A percentile compares a stretch with the other conserved stretches of the same genome.
phyloP scores from a whole-genome alignment of 2,888 invertebrate species.

The Blera fallax region DNA sequence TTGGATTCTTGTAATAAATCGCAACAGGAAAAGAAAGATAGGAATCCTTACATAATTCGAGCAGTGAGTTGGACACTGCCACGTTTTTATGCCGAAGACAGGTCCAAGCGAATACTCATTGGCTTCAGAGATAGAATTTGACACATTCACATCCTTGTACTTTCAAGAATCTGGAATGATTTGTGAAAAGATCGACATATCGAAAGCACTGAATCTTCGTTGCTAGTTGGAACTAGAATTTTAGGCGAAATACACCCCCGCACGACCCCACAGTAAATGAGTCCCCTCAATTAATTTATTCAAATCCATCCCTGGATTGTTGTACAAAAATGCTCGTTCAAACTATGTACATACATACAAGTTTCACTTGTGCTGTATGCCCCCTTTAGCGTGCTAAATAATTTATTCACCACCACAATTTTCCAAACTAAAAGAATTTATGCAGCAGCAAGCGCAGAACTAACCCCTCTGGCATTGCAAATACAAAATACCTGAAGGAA shows the following conservation, averaged over 20 bases:
- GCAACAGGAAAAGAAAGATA: too few species aligned
- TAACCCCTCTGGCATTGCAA: constrained; percentile 4
- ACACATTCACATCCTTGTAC: too few species aligned
- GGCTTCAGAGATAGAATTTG: too few species aligned
- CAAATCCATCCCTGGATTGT: background rate
- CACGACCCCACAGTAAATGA: background rate
- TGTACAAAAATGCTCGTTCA: background rate
- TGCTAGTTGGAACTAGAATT: too few species aligned
- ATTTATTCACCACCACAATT: constrained; percentile 51
- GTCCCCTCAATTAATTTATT: background rate
- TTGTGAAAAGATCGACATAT: too few species aligned
- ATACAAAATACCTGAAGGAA: constrained; percentile 22
- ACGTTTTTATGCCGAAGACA: too few species aligned
- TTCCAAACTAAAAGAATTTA: constrained; percentile 52
- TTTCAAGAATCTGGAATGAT: too few species aligned
- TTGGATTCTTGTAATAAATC: too few species aligned
- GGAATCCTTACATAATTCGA: too few species aligned
- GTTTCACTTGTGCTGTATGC: constrained; percentile 15
- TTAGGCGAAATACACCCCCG: background rate
- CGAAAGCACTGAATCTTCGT: too few species aligned
- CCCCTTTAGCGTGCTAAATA: constrained; percentile 10
- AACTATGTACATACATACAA: constrained; percentile 22
- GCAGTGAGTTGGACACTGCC: too few species aligned
- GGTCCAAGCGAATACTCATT: too few species aligned
- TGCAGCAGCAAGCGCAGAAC: constrained; percentile 31